Evolutionary conservation across 1,140 invertebrate genomes (phyloP).

Genomic region (Cryptotermes secundus): DNA sequence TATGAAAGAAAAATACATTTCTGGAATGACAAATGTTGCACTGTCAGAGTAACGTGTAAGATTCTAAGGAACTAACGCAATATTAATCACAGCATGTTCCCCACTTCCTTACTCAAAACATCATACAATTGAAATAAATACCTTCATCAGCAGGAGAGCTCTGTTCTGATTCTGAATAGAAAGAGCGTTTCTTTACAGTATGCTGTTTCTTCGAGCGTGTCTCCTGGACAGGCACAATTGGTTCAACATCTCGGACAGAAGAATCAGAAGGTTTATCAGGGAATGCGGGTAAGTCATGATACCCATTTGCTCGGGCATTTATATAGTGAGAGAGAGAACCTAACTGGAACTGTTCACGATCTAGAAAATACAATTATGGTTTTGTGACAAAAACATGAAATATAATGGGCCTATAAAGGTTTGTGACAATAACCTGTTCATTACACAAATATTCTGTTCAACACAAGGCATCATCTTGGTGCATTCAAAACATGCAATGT

Average conservation of each 20-base stretch:
- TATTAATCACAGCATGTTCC: no score
- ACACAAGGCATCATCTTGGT: no score
- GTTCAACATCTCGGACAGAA: conserved; percentile 73
- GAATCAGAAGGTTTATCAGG: conserved; percentile 76
- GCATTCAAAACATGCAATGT: no score
- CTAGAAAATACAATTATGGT: conserved; percentile 47
- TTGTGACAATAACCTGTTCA: no score
- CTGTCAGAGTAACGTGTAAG: no score
- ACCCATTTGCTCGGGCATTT: conserved; percentile 80
- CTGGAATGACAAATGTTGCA: no score
- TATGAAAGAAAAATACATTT: no score
- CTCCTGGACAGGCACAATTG: conserved; percentile 43
- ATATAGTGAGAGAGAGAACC: conserved; percentile 95
- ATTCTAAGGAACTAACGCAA: no score
- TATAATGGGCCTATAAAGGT: no score
- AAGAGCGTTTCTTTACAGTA: conserved; percentile 45
- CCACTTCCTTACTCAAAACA: no score
- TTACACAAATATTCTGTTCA: no score
- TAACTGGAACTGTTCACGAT: conserved; percentile 85
- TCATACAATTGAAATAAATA: background rate
- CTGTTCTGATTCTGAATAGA: conserved; percentile 44
- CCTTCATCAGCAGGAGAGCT: conserved; percentile 36
- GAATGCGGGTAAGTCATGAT: conserved; percentile 85
- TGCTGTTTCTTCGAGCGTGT: conserved; percentile 41
- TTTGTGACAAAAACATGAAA: background rate